phyloP scores from a whole-genome alignment of 2,797 vertebrate genomes.

The Girardinus metallicus region DNA sequence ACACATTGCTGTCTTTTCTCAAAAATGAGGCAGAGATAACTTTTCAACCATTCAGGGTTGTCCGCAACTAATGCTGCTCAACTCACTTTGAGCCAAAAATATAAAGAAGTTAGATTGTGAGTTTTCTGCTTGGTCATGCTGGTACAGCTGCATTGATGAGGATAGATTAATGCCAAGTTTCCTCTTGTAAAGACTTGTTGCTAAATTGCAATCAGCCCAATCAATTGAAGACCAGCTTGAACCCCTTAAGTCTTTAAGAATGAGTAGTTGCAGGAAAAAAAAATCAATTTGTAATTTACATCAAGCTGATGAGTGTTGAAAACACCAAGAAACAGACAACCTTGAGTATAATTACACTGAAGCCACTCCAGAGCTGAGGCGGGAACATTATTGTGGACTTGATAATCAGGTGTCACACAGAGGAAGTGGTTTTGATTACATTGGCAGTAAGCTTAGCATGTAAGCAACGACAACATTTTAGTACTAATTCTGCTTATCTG shows the following conservation, averaged over 20 bases:
- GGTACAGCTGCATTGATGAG: conserved; percentile 49
- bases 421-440: conserved; percentile 70
- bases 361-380: conserved; percentile 32
- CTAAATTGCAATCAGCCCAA: conserved; percentile 81
- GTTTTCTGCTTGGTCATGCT: conserved; percentile 52
- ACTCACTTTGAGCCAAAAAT: background rate
- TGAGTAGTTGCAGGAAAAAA: conserved; percentile 75
- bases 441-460: conserved; percentile 51
- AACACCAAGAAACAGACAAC: conserved; percentile 75
- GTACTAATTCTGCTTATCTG: conserved; percentile 56
- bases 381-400: conserved; percentile 61
- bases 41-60: conserved; percentile 18
- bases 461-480: conserved; percentile 60
- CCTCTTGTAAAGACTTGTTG: conserved; percentile 80
- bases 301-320: conserved; percentile 80
- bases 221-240: conserved; percentile 81
- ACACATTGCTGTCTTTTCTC: conserved; percentile 36
- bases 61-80: background rate
- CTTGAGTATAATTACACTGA: conserved; percentile 76
- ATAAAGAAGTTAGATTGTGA: conserved; percentile 7
- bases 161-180: conserved; percentile 66
- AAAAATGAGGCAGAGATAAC: conserved; percentile 8
- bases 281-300: conserved; percentile 86
- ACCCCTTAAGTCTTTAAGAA: conserved; percentile 83
- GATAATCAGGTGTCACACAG: conserved; percentile 67